phyloP scores from a whole-genome alignment of 2,797 vertebrate species.

The Dryobates pubescens region DNA sequence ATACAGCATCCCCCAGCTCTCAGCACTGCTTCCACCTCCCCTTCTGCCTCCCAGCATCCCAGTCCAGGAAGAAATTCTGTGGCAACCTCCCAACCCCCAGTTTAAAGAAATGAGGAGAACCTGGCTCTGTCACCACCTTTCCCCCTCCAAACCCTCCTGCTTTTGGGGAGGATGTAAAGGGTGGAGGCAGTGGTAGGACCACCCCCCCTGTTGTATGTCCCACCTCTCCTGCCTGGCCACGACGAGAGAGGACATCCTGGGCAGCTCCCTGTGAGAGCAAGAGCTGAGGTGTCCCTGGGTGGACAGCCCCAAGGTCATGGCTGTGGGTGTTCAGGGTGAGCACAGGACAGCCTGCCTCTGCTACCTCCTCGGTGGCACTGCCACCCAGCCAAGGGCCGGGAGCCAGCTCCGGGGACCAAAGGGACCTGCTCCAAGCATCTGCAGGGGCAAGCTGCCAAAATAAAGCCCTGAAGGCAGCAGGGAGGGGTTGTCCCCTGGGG shows the following conservation, averaged over 20 bases:
- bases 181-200: not conserved
- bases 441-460: slow-evolving; percentile 12
- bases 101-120: not conserved
- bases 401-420: not conserved
- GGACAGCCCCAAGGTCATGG: slow-evolving; percentile 10
- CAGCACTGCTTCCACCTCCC: not conserved
- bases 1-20: not conserved
- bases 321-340: not conserved
- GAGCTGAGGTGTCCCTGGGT: not conserved
- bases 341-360: not conserved
- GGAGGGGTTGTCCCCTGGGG: slow-evolving; percentile 7
- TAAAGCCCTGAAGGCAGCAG: not conserved
- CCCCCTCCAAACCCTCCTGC: not conserved
- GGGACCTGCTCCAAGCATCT: slow-evolving; percentile 29
- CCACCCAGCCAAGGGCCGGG: slow-evolving; percentile 6
- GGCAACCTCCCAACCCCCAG: too few relatives aligned
- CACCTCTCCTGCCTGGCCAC: not conserved
- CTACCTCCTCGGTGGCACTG: not conserved
- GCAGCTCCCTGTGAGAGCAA: not conserved
- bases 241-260: accelerated
- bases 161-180: not conserved
- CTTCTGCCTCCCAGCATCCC: not conserved
- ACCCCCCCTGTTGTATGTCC: accelerated
- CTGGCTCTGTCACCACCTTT: not conserved
- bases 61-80: accelerated